Base-by-base conservation (phyloP, 2,113 vertebrate genomes). In the Phaetusa simplex region DNA sequence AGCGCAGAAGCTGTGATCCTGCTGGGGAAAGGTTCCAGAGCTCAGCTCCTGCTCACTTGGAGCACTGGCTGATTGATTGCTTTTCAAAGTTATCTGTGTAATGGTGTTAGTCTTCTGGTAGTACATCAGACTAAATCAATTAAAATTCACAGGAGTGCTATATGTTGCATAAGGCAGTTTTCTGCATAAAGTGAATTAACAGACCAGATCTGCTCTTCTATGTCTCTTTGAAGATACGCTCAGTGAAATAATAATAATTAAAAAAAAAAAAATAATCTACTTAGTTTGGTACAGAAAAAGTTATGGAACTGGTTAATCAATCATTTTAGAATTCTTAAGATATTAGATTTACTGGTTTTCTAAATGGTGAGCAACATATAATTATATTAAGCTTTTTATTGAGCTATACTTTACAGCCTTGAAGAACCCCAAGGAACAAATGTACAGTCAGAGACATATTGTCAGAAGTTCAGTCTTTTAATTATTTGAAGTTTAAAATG, bases 101-200 rank as follows among this genome's bases (percentile, higher is more conserved):
- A 81, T 43, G 42, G 50, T 93, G 45, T 89, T 93, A 74, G 47
- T 92, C 72, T 94, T 91, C 79, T 85, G 69, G 40, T 81, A 87
- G 50, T 71, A 88, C 42, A 93, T 61, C 61, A 86, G 47, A 92
- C 53, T 73, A 91, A 90, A 95, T 77, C 36, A 95, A 94, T 96
- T 97, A 97, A 97, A 94, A 96, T 90, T 96, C 84, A 88, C 62
- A 64, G 52, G 58, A 86, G 36, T 87, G 65, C 43, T 96, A 29
- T 81, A 64, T 83, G n/a, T 88, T 93, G 76, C 55, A 80, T 32
- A 82, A 45, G n/a, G 26, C 50, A 93, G 42, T 71, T 95, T 89
- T 91, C 79, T 47, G 40, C 78, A 64, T 71, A 79, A 94, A 61
- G 42, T 82, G 72, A 93, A 67, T 69, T 79, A 86, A 59, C 81